Evolutionary conservation across 2,113 vertebrate genomes (phyloP), one percentile per base, ranked within the genome.

Genomic region (Dromaius novaehollandiae): DNA sequence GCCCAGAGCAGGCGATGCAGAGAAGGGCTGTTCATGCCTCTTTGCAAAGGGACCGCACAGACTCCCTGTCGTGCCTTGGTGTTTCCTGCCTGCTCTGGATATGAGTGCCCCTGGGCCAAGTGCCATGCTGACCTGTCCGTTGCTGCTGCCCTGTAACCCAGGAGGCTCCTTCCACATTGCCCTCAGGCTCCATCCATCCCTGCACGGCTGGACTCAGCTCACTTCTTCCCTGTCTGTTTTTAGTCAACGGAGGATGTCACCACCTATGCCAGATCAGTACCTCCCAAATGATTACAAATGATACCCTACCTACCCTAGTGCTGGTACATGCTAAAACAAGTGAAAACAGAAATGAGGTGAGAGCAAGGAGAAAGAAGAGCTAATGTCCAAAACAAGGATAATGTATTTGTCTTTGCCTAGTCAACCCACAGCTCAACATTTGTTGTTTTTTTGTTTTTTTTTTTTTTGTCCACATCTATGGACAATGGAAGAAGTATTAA

Each of bases 41-140:
- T 66, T 85, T 66, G 28, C 22, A 83, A 63, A 89, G 21, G 5
- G 5, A 28, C 53, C 1, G 2, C 0, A 0, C 4, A 3, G 11
- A 6, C 11, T 79, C 7, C n/a, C 11, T 63, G 32, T 34, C 6
- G 0, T 42, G 48, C 21, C 13, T 3, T 9, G 6, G 6, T 42
- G 17, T 75, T 7, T 53, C 34, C 13, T 2, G 1, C 22, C 11
- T 63, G 8, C 18, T 64, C 17, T 36, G 24, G 6, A 82, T 60
- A 16, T 46, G 34, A 78, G 17, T 22, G 7, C 8, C 6, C 12
- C 3, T 42, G 11, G 17, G 26, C 38, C 64, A 40, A 66, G 26
- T 17, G 2, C 18, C 25, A 1, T 18, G 42, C 34, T 82, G 64
- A 78, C 13, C 14, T 55, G n/a, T 34, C 3, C 2, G 13, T 71